Percentiles rank a stretch among this genome's conserved stretches.
phyloP scores from a whole-genome alignment of 2,797 vertebrate genomes.

The Arctocebus calabarensis region DNA sequence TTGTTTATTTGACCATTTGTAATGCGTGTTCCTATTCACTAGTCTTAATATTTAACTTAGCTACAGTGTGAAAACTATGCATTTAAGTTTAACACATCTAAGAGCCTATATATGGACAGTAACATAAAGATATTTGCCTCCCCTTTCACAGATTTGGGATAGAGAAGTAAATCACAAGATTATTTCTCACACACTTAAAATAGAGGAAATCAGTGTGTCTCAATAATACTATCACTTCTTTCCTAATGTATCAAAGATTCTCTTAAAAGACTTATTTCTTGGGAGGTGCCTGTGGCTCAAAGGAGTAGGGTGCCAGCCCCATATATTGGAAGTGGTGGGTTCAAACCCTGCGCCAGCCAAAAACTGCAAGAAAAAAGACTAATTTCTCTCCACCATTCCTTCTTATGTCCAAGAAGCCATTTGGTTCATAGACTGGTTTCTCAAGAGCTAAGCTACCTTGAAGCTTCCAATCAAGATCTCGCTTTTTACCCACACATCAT shows the following conservation, averaged over 20 bases:
- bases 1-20: neutral
- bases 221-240: neutral
- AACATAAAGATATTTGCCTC: neutral
- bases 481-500: neutral
- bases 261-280: neutral
- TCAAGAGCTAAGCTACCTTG: neutral
- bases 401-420: neutral
- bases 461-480: neutral
- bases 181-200: neutral
- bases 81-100: neutral
- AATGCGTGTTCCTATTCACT: neutral
- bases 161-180: neutral
- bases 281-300: no score
- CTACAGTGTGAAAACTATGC: neutral
- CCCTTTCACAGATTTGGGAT: neutral
- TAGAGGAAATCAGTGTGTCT: neutral
- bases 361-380: neutral
- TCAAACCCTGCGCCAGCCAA: no score
- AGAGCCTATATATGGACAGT: neutral
- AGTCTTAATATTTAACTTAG: neutral
- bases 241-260: neutral
- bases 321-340: no score
- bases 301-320: no score
- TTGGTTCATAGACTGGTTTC: neutral
- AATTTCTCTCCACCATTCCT: neutral